phyloP scores from a whole-genome alignment of 2,113 vertebrate genomes.

The Tapirus terrestris region DNA sequence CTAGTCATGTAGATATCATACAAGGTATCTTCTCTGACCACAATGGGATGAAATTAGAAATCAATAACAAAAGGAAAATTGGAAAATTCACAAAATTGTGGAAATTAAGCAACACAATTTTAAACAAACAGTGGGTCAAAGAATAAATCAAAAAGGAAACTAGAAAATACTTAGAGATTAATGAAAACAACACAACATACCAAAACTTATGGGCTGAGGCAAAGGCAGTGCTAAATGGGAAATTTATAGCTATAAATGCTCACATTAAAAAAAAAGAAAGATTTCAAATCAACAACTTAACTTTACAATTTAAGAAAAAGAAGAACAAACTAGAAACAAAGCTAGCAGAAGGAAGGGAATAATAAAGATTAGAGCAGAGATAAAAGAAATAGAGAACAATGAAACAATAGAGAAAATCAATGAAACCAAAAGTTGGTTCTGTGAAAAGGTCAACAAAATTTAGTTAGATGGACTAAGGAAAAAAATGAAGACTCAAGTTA shows the following conservation, averaged over 20 bases:
- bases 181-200: background rate
- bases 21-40: background rate
- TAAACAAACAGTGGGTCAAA: background rate
- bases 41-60: background rate
- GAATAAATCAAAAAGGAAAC: background rate
- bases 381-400: background rate
- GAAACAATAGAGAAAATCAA: background rate
- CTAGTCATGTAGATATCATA: background rate
- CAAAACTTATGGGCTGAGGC: background rate
- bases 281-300: background rate
- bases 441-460: background rate
- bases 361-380: background rate
- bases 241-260: background rate
- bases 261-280: background rate
- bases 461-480: background rate
- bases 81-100: background rate
- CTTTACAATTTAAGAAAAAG: background rate
- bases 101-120: background rate
- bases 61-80: background rate
- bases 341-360: background rate
- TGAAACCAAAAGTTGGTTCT: background rate
- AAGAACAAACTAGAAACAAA: background rate
- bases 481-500: background rate
- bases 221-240: background rate
- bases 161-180: background rate